phyloP scores from a whole-genome alignment of 2,113 vertebrate genomes.

The Taxidea taxus region DNA sequence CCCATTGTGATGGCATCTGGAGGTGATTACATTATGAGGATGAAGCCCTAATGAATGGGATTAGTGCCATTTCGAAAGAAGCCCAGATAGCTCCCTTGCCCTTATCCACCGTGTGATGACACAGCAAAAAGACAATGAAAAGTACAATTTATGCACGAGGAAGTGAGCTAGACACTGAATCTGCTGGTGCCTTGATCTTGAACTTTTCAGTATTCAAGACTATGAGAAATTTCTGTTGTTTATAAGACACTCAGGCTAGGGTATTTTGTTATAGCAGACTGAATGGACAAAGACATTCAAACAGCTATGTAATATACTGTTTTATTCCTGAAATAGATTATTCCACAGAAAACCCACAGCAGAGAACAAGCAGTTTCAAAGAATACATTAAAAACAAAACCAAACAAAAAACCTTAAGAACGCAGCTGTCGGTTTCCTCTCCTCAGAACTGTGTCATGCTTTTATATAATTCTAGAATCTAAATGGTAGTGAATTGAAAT shows the following conservation, averaged over 20 bases:
- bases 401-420: neutral
- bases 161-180: neutral
- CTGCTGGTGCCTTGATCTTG: neutral
- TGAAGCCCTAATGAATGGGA: neutral
- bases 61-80: neutral
- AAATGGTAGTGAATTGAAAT: constrained; percentile 28
- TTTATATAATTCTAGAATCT: constrained; percentile 31
- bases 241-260: neutral
- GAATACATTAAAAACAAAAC: neutral
- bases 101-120: neutral
- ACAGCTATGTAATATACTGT: constrained; percentile 77
- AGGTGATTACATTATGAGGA: neutral
- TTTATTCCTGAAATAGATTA: constrained; percentile 77
- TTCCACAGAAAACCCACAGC: constrained; percentile 76
- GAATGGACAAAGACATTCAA: constrained; percentile 60
- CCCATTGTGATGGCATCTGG: neutral
- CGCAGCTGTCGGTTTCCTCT: neutral
- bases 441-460: constrained; percentile 12
- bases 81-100: neutral
- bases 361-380: constrained; percentile 51
- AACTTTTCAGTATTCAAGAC: neutral
- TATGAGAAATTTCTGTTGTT: neutral
- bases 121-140: neutral
- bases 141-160: neutral
- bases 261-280: neutral